Evolutionary conservation across 2,113 vertebrate species (phyloP).

Genomic region (Calonectris borealis): DNA sequence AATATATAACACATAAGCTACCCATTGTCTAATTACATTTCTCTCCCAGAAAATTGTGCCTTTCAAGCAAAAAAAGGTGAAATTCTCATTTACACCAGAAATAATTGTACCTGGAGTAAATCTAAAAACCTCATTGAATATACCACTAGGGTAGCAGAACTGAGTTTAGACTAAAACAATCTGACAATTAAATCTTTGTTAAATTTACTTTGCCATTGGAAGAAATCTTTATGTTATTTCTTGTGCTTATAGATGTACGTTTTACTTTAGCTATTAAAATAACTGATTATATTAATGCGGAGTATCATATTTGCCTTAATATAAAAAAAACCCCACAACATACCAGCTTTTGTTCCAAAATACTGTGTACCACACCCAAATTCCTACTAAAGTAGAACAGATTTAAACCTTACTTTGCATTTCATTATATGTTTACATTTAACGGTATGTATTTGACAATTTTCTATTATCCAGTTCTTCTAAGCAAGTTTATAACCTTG

Average conservation of each 20-base stretch:
- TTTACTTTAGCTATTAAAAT: background rate
- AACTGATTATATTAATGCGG: background rate
- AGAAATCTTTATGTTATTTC: background rate
- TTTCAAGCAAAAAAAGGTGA: background rate
- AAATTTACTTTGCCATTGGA: background rate
- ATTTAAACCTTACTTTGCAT: background rate
- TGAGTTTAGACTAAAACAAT: background rate
- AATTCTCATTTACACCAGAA: background rate
- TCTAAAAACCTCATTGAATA: background rate
- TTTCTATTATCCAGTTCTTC: background rate
- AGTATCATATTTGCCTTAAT: background rate
- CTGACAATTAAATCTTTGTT: background rate
- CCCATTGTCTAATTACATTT: background rate
- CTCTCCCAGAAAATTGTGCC: background rate
- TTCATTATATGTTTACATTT: background rate
- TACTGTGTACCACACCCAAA: background rate
- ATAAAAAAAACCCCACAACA: rapidly evolving
- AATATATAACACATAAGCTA: background rate
- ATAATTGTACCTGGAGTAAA: background rate
- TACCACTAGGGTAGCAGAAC: background rate
- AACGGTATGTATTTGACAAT: background rate
- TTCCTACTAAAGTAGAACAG: background rate
- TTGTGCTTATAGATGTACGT: background rate
- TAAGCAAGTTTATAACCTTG: background rate
- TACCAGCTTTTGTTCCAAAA: background rate